A percentile compares a stretch with the other conserved stretches of the same genome.
Conservation (phyloP, 2,797 vertebrate genomes). For the Chaetodon trifasciatus region DNA sequence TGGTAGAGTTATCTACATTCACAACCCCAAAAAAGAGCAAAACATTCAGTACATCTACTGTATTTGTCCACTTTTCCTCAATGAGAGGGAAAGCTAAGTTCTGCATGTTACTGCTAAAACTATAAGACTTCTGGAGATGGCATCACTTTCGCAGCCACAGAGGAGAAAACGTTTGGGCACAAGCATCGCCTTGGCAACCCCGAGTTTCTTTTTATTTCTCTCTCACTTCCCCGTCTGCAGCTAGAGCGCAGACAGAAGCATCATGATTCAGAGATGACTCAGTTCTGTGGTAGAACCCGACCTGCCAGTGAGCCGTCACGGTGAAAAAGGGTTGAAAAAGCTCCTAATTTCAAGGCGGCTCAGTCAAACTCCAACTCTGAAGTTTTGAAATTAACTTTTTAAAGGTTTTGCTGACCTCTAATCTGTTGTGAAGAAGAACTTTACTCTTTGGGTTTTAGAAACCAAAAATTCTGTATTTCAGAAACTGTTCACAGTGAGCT, state of each 20-base stretch:
- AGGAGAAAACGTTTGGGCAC: slow-evolving; percentile 7
- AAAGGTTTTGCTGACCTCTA: too few relatives aligned
- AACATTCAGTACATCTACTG: neutral
- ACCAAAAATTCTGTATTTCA: too few relatives aligned
- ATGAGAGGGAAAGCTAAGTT: neutral
- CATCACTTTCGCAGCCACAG: neutral
- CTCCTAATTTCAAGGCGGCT: too few relatives aligned
- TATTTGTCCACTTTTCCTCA: neutral
- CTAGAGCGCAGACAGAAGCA: slow-evolving; percentile 4
- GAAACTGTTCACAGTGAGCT: too few relatives aligned
- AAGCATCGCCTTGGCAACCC: slow-evolving; percentile 28
- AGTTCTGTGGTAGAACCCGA: slow-evolving; percentile 24
- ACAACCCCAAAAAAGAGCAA: neutral
- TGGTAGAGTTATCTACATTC: neutral
- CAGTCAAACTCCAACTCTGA: too few relatives aligned
- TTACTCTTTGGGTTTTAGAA: too few relatives aligned
- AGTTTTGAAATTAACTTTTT: too few relatives aligned
- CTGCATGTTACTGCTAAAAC: slow-evolving; percentile 9
- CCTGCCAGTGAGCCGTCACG: neutral
- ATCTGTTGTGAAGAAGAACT: too few relatives aligned
- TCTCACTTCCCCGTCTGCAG: slow-evolving; percentile 29
- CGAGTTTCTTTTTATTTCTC: slow-evolving; percentile 16
- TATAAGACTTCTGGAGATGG: slow-evolving; percentile 11
- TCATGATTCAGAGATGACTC: slow-evolving; percentile 48
- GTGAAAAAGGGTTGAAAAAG: too few relatives aligned